These are phyloP conservation scores for Luperina testacea DNA, from an alignment of 2,888 invertebrate species.

Conservation along the genomic window DNA sequence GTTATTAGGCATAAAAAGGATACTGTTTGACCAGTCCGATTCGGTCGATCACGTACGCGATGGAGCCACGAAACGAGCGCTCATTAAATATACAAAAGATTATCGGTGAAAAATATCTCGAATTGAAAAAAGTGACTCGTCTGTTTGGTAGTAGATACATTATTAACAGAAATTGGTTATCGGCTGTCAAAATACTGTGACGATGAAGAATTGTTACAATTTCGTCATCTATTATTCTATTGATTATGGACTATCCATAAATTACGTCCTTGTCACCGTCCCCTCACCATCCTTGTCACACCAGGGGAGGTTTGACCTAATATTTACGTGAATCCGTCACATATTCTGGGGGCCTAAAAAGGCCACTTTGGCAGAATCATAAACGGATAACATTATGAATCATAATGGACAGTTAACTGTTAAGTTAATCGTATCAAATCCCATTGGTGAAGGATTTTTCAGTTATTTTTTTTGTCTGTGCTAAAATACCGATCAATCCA, in stretches of 20 bases:
- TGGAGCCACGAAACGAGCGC: constrained; percentile 35
- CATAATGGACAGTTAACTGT: too few relatives aligned
- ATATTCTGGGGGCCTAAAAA: not conserved
- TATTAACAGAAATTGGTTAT: not conserved
- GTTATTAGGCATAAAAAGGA: constrained; percentile 54
- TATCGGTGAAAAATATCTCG: not conserved
- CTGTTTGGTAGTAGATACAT: not conserved
- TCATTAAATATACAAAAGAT: constrained; percentile 1
- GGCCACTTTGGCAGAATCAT: too few relatives aligned
- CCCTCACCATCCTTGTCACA: not conserved
- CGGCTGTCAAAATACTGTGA: not conserved
- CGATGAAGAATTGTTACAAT: not conserved
- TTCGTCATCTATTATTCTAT: not conserved
- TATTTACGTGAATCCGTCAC: not conserved
- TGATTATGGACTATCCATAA: not conserved
- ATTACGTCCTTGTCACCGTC: not conserved
- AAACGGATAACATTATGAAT: too few relatives aligned
- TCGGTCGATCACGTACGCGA: constrained; percentile 52
- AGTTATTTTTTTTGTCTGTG: too few relatives aligned
- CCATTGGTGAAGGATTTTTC: too few relatives aligned
- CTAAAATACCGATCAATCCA: too few relatives aligned
- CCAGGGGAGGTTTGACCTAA: not conserved
- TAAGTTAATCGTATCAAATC: too few relatives aligned
- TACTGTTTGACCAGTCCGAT: constrained; percentile 46
- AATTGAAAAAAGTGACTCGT: not conserved